A percentile compares a stretch with the other conserved stretches of the same genome.
These are phyloP conservation scores for Apodemia zela DNA, from an alignment of 2,888 invertebrate species.

Conservation along the genomic window DNA sequence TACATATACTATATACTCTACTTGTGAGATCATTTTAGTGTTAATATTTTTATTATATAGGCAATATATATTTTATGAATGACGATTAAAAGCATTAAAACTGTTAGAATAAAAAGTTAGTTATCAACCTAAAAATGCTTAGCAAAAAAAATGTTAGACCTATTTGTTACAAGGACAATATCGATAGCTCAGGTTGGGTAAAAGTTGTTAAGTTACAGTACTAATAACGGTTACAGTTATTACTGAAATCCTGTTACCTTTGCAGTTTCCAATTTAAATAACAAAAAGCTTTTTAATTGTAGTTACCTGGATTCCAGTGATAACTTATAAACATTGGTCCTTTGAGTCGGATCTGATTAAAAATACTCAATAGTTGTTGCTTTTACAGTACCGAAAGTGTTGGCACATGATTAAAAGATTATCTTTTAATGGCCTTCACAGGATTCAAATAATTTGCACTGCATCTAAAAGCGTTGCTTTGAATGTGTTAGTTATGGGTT, in stretches of 20 bases:
- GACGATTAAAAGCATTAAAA: background rate
- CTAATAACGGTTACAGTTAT: background rate
- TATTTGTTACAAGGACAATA: background rate
- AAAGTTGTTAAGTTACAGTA: background rate
- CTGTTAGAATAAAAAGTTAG: background rate
- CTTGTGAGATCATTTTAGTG: background rate
- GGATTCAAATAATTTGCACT: background rate
- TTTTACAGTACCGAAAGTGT: background rate
- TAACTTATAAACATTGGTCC: too few species aligned
- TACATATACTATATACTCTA: background rate
- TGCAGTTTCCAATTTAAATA: too few species aligned
- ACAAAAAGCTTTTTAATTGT: too few species aligned
- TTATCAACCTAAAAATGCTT: background rate
- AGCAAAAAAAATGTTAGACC: background rate
- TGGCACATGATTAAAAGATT: background rate
- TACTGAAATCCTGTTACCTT: background rate
- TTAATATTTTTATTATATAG: background rate
- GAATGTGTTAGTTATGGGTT: background rate
- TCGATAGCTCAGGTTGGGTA: background rate
- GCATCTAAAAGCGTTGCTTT: slow-evolving; percentile 11
- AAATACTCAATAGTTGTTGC: background rate
- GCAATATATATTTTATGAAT: background rate
- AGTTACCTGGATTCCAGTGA: too few species aligned
- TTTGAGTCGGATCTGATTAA: background rate
- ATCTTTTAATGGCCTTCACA: background rate